These are phyloP conservation scores for Ancistrus triradiatus DNA, from an alignment of 2,113 vertebrate genomes.

Conservation along the genomic window DNA sequence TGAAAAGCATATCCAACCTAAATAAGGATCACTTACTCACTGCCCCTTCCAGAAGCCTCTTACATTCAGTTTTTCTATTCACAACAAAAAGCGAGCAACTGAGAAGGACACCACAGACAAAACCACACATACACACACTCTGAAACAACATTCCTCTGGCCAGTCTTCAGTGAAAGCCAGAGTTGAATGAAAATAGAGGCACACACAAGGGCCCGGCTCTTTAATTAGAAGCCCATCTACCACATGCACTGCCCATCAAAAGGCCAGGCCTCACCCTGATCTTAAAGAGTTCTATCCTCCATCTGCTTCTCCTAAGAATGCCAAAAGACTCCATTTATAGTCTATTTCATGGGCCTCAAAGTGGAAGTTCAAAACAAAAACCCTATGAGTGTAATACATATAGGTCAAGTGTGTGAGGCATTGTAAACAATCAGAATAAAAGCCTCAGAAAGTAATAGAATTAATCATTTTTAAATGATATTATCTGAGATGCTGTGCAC, in stretches of 20 bases:
- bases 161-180: slow-evolving; percentile 51
- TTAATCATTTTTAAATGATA: too few relatives aligned
- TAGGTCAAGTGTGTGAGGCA: too few relatives aligned
- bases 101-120: slow-evolving; percentile 27
- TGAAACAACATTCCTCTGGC: slow-evolving; percentile 49
- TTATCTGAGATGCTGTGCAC: slow-evolving; percentile 56
- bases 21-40: slow-evolving; percentile 36
- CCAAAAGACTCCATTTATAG: slow-evolving; percentile 37
- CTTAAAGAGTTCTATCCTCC: slow-evolving; percentile 50
- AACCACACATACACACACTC: slow-evolving; percentile 34
- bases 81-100: slow-evolving; percentile 35
- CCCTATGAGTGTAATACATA: neutral
- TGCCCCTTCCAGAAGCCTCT: slow-evolving; percentile 27
- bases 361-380: slow-evolving; percentile 15
- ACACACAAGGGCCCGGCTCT: slow-evolving; percentile 50
- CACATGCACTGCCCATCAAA: slow-evolving; percentile 66
- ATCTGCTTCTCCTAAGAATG: slow-evolving; percentile 41
- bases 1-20: slow-evolving; percentile 44
- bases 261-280: slow-evolving; percentile 57
- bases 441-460: too few relatives aligned
- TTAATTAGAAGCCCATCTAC: slow-evolving; percentile 70
- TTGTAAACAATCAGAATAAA: too few relatives aligned
- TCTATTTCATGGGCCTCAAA: slow-evolving; percentile 23
- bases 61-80: slow-evolving; percentile 31
- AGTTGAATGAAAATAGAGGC: slow-evolving; percentile 64